These are phyloP conservation scores for Trachelus troglodyta DNA, from an alignment of 2,888 invertebrate species.

Conservation along the genomic window DNA sequence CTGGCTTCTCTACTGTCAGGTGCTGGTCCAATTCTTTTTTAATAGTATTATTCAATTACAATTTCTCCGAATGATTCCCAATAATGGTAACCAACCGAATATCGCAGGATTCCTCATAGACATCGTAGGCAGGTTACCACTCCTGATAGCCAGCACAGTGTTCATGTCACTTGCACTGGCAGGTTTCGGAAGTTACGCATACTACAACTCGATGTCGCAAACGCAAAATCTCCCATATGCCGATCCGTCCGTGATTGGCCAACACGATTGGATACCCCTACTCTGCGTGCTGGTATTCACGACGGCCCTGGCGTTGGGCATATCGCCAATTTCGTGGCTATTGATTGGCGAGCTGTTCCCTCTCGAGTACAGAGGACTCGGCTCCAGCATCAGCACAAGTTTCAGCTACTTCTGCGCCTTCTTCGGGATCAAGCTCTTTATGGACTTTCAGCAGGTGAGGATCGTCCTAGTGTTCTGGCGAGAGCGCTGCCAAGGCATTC, in stretches of 20 bases:
- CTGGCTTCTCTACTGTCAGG: slow-evolving; percentile 85
- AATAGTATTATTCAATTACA: not conserved
- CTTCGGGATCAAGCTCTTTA: slow-evolving; percentile 86
- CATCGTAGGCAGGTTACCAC: slow-evolving; percentile 84
- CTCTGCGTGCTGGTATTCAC: slow-evolving; percentile 86
- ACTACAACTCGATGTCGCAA: slow-evolving; percentile 72
- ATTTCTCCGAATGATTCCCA: not conserved
- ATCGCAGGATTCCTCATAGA: slow-evolving; percentile 76
- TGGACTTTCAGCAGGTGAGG: slow-evolving; percentile 76
- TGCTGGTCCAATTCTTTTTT: slow-evolving; percentile 16
- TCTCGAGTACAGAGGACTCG: slow-evolving; percentile 84
- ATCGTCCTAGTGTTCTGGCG: not conserved
- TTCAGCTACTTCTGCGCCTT: slow-evolving; percentile 90
- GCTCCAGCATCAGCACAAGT: slow-evolving; percentile 86
- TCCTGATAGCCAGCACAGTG: slow-evolving; percentile 85
- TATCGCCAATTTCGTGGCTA: slow-evolving; percentile 89
- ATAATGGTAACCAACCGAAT: not conserved
- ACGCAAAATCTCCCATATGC: slow-evolving; percentile 51
- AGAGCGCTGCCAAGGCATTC: not conserved
- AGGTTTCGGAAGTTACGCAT: slow-evolving; percentile 86
- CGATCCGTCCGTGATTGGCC: slow-evolving; percentile 65
- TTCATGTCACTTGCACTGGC: slow-evolving; percentile 89
- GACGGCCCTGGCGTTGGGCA: slow-evolving; percentile 87
- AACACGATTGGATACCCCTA: slow-evolving; percentile 85
- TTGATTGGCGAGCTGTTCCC: slow-evolving; percentile 87